Evolutionary conservation across 30 jellyfish, hydroid and myxozoan genomes (phyloP).

Genomic region (Rhopilema esculentum): DNA sequence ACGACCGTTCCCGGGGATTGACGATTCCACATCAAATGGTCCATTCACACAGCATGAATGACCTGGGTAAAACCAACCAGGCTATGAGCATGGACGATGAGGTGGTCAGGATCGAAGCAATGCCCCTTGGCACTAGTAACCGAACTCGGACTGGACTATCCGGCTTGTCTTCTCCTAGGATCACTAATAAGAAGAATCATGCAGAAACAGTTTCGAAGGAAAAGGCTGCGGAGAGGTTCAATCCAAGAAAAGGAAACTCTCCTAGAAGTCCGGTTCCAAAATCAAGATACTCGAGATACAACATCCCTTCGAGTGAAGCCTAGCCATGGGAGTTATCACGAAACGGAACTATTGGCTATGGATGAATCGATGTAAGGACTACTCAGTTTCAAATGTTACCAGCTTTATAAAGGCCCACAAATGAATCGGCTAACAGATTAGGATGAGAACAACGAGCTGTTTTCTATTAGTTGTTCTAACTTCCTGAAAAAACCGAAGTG

Average conservation of each 20-base stretch:
- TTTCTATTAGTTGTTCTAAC: no score
- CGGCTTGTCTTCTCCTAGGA: conserved; percentile 66
- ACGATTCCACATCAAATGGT: conserved; percentile 25
- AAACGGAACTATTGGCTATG: not conserved
- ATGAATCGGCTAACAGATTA: no score
- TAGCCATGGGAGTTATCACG: not conserved
- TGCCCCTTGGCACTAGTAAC: conserved; percentile 57
- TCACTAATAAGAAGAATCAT: conserved; percentile 23
- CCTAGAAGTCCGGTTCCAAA: conserved; percentile 78
- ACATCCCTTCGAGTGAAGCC: conserved; percentile 49
- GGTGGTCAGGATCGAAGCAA: conserved; percentile 17
- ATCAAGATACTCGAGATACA: conserved; percentile 59
- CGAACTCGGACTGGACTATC: conserved; percentile 71
- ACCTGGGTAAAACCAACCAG: conserved; percentile 58
- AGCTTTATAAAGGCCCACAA: no score
- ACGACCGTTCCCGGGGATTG: conserved; percentile 1
- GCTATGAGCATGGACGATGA: conserved; percentile 68
- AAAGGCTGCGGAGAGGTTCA: conserved; percentile 8
- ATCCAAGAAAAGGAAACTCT: conserved; percentile 10
- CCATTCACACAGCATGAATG: conserved; percentile 65
- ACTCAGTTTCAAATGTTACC: no score
- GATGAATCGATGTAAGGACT: no score
- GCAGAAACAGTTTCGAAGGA: conserved; percentile 15
- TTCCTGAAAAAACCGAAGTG: no score
- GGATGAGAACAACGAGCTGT: no score